Conservation (phyloP, 2,797 vertebrate species). For the Pangasius krempfi region DNA sequence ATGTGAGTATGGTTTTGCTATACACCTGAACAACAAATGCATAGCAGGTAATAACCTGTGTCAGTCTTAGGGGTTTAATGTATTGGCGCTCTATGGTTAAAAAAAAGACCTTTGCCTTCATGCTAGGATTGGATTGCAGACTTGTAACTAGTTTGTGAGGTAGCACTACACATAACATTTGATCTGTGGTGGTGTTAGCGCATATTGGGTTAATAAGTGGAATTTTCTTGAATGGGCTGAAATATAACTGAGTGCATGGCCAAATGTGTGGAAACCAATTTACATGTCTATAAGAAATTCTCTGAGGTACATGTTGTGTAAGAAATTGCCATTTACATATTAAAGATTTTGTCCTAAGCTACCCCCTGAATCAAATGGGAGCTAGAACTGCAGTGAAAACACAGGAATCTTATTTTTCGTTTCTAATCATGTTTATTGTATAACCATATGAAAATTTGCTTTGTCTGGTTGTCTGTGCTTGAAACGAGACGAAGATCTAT, state of each 20-base stretch:
- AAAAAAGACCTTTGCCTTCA: neutral
- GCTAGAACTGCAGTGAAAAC: neutral
- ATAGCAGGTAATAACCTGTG: neutral
- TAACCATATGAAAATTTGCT: neutral
- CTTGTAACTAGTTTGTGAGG: neutral
- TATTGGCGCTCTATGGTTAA: neutral
- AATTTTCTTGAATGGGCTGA: neutral
- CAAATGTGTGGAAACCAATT: neutral
- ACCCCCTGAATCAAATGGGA: neutral
- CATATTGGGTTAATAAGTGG: neutral
- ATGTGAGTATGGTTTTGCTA: constrained; percentile 78
- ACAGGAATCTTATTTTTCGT: neutral
- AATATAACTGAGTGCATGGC: neutral
- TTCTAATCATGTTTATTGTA: neutral
- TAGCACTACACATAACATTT: neutral
- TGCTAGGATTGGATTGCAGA: neutral
- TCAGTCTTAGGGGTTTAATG: neutral
- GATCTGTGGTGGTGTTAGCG: neutral
- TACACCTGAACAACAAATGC: neutral
- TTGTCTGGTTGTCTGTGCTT: neutral
- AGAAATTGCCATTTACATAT: neutral
- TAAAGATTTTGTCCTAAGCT: no score
- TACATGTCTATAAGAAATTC: no score
- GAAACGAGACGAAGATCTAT: constrained; percentile 31
- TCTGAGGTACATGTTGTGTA: neutral